A percentile compares a stretch with the other conserved stretches of the same genome.
Conservation (phyloP, 2,797 vertebrate genomes). For the Phalloptychus januarius region DNA sequence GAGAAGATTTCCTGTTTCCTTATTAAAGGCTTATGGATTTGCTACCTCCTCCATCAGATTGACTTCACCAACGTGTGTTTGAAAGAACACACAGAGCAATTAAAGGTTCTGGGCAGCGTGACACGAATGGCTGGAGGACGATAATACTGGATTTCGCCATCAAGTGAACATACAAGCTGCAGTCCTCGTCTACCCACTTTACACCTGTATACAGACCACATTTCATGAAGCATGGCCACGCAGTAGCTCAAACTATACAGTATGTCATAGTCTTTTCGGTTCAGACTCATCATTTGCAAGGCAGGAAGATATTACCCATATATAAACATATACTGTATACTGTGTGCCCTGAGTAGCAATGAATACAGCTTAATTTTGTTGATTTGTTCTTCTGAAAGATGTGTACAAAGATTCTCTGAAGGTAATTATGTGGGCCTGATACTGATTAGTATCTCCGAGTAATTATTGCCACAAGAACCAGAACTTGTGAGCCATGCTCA, state of each 20-base stretch:
- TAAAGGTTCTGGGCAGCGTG: slow-evolving; percentile 51
- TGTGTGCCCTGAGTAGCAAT: slow-evolving; percentile 8
- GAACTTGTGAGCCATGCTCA: slow-evolving; percentile 21
- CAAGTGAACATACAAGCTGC: slow-evolving; percentile 59
- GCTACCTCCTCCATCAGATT: not conserved
- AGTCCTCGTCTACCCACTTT: slow-evolving; percentile 10
- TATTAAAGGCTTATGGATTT: not conserved
- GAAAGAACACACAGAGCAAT: slow-evolving; percentile 49
- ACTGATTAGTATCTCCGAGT: slow-evolving; percentile 13
- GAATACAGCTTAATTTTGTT: slow-evolving; percentile 32
- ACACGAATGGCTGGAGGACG: slow-evolving; percentile 58
- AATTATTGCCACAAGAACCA: slow-evolving; percentile 34
- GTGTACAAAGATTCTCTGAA: slow-evolving; percentile 28
- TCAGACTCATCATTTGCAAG: slow-evolving; percentile 30
- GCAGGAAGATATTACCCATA: not conserved
- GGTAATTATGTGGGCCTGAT: slow-evolving; percentile 17
- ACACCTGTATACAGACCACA: slow-evolving; percentile 54
- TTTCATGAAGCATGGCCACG: slow-evolving; percentile 38
- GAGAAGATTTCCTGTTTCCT: not conserved
- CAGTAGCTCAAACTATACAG: no score
- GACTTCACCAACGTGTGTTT: slow-evolving; percentile 30
- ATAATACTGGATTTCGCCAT: slow-evolving; percentile 66
- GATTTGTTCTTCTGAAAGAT: slow-evolving; percentile 26
- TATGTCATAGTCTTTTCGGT: slow-evolving; percentile 10
- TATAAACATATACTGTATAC: not conserved